Conservation (phyloP, 2,888 invertebrate genomes). For the Philaethria dido region DNA sequence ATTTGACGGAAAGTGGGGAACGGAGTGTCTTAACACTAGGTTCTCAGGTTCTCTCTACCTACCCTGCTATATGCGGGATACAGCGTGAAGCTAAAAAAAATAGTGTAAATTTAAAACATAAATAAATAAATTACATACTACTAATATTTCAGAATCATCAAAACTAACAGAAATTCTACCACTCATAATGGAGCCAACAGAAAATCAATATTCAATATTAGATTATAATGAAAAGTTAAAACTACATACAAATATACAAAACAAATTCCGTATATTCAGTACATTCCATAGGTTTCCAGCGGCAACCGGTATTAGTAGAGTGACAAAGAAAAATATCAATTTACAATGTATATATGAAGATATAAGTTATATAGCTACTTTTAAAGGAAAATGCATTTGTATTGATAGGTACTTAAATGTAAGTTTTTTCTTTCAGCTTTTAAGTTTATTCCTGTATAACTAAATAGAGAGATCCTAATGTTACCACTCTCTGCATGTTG, state of each 20-base stretch:
- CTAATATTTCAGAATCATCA: conserved; percentile 52
- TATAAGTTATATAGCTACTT: conserved; percentile 55
- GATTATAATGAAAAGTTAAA: conserved; percentile 70
- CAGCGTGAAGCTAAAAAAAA: no score
- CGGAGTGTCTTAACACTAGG: no score
- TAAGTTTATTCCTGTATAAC: no score
- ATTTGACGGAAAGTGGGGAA: no score
- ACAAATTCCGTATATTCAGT: conserved; percentile 63
- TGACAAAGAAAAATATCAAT: conserved; percentile 44
- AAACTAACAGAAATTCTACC: conserved; percentile 55
- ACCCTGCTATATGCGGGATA: no score
- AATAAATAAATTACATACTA: background rate
- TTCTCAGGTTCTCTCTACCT: no score
- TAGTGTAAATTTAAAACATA: no score
- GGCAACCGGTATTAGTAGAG: conserved; percentile 46
- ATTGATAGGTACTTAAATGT: conserved; percentile 58
- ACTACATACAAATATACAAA: conserved; percentile 55
- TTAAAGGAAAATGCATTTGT: conserved; percentile 25
- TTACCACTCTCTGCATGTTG: no score
- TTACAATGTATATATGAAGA: conserved; percentile 59
- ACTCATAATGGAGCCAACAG: conserved; percentile 56
- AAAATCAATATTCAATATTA: conserved; percentile 57
- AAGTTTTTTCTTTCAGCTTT: conserved; percentile 45
- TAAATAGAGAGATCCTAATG: no score
- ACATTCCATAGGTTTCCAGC: conserved; percentile 63